These are phyloP conservation scores for Laspeyria flexula DNA, from an alignment of 2,888 invertebrate species.

Conservation along the genomic window DNA sequence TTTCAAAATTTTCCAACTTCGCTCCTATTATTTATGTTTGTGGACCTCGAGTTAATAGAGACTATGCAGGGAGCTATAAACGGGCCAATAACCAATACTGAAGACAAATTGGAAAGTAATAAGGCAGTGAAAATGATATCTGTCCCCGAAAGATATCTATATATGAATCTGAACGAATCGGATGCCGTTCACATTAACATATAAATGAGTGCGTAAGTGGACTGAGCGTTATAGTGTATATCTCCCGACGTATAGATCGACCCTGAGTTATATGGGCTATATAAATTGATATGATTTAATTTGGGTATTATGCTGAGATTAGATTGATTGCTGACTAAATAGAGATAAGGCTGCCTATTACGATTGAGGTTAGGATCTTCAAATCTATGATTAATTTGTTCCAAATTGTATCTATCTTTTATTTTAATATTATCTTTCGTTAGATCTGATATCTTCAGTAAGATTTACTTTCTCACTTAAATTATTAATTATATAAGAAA, in stretches of 20 bases:
- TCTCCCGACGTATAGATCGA: conserved; percentile 60
- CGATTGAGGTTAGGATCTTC: conserved; percentile 9
- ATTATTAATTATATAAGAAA: no score
- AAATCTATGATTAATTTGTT: background rate
- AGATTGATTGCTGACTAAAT: conserved; percentile 48
- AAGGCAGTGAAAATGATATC: conserved; percentile 85
- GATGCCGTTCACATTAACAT: conserved; percentile 80
- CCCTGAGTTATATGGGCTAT: conserved; percentile 60
- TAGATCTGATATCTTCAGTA: background rate
- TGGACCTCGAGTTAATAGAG: conserved; percentile 58
- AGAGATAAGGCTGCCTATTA: conserved; percentile 34
- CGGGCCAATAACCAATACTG: conserved; percentile 79
- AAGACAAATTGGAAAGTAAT: conserved; percentile 86
- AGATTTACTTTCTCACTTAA: no score
- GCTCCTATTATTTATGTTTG: conserved; percentile 35
- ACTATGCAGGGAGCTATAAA: conserved; percentile 66
- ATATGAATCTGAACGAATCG: conserved; percentile 78
- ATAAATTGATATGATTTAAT: conserved; percentile 61
- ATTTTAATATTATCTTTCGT: background rate
- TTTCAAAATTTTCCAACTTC: conserved; percentile 36
- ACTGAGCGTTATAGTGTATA: conserved; percentile 70
- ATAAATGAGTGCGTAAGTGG: conserved; percentile 85
- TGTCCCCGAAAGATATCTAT: conserved; percentile 77
- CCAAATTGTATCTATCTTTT: background rate
- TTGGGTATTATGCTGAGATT: conserved; percentile 47